Evolutionary conservation across 2,113 vertebrate genomes (phyloP).

Genomic region (Pterocles gutturalis): DNA sequence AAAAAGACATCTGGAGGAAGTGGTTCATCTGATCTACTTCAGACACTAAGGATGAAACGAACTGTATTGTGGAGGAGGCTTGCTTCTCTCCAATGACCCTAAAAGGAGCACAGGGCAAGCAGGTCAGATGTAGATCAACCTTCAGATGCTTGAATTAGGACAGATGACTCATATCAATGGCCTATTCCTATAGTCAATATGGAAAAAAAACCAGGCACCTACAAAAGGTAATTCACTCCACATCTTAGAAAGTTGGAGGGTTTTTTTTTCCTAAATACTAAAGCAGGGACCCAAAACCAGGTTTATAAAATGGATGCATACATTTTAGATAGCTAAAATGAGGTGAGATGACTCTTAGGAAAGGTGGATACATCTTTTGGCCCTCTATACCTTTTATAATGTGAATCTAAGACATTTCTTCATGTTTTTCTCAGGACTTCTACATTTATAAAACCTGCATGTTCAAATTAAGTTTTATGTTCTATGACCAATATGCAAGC

Average conservation of each 20-base stretch:
- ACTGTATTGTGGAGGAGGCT: neutral
- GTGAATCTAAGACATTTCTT: neutral
- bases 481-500: neutral
- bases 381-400: neutral
- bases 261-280: neutral
- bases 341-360: neutral
- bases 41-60: neutral
- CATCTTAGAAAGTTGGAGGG: neutral
- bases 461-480: neutral
- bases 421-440: neutral
- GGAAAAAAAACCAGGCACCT: neutral
- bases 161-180: neutral
- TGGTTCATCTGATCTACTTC: neutral
- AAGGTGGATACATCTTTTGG: neutral
- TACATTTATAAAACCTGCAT: neutral
- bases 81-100: neutral
- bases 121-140: neutral
- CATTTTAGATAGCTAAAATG: neutral
- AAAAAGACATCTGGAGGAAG: neutral
- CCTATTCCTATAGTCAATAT: neutral
- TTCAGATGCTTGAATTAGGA: neutral
- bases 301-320: neutral
- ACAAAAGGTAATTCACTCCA: neutral
- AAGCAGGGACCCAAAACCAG: neutral
- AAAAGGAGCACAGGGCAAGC: neutral